Percentiles rank a stretch among this genome's conserved stretches.
These are phyloP conservation scores for Thereva unica DNA, from an alignment of 2,888 invertebrate species.

Conservation along the genomic window DNA sequence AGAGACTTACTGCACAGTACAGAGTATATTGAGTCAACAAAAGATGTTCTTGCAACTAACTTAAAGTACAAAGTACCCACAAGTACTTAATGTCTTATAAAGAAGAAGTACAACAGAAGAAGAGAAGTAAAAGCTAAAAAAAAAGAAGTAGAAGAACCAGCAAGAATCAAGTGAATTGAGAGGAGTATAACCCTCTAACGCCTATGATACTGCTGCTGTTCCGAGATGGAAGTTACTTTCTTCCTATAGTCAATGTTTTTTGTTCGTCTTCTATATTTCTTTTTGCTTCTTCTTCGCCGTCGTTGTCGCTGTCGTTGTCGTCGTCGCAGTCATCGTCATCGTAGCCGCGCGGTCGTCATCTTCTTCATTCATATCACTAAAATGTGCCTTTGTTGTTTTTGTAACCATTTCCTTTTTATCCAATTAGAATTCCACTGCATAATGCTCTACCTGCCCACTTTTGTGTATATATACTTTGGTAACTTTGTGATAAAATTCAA, in stretches of 20 bases:
- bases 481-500: not conserved
- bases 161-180: no score
- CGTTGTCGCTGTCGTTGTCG: no score
- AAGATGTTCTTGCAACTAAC: constrained; percentile 28
- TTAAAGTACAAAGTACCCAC: constrained; percentile 15
- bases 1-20: constrained; percentile 24
- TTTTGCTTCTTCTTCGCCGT: no score
- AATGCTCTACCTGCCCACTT: constrained; percentile 28
- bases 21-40: constrained; percentile 21
- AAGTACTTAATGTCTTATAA: no score
- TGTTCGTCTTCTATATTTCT: no score
- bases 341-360: no score
- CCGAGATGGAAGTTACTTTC: constrained; percentile 26
- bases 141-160: no score
- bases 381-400: constrained; percentile 25
- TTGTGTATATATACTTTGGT: constrained; percentile 21
- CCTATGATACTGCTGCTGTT: constrained; percentile 22
- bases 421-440: constrained; percentile 37
- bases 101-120: no score
- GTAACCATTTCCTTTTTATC: constrained; percentile 38
- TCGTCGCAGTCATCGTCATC: no score
- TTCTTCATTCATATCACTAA: no score
- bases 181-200: constrained; percentile 7
- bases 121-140: no score
- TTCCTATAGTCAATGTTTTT: not conserved